phyloP scores from a whole-genome alignment of 2,113 vertebrate genomes.

The Lampris megalopsis region DNA sequence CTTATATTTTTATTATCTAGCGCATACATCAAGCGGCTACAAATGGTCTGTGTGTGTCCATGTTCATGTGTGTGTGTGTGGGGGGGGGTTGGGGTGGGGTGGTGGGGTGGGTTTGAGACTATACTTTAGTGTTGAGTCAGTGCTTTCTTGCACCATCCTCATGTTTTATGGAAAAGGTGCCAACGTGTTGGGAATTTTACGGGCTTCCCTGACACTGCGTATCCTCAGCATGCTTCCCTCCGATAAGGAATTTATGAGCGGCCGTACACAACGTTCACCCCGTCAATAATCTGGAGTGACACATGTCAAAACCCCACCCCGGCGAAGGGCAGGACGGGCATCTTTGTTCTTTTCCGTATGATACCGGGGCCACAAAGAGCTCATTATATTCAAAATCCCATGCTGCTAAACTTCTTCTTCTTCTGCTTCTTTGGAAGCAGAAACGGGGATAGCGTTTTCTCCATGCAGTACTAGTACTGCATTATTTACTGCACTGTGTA shows the following conservation, averaged over 20 bases:
- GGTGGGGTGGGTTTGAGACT: neutral
- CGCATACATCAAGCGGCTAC: constrained; percentile 57
- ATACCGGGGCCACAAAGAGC: no score
- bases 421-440: neutral
- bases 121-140: constrained; percentile 28
- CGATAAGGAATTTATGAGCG: constrained; percentile 62
- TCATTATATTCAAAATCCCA: no score
- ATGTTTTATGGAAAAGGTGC: constrained; percentile 35
- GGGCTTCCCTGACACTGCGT: constrained; percentile 22
- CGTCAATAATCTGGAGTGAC: no score
- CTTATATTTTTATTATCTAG: constrained; percentile 61
- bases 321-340: no score
- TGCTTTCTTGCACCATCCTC: constrained; percentile 16
- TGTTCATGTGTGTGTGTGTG: constrained; percentile 11
- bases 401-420: neutral
- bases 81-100: constrained; percentile 12
- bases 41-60: constrained; percentile 32
- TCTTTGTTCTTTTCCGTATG: no score
- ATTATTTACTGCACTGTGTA: no score
- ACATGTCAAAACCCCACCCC: no score
- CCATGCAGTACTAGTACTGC: no score
- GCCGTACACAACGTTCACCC: constrained; percentile 27
- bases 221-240: constrained; percentile 61
- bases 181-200: constrained; percentile 51
- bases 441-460: no score